Base-by-base conservation (phyloP, 2,888 invertebrate genomes). In the Melipona bicolor region DNA sequence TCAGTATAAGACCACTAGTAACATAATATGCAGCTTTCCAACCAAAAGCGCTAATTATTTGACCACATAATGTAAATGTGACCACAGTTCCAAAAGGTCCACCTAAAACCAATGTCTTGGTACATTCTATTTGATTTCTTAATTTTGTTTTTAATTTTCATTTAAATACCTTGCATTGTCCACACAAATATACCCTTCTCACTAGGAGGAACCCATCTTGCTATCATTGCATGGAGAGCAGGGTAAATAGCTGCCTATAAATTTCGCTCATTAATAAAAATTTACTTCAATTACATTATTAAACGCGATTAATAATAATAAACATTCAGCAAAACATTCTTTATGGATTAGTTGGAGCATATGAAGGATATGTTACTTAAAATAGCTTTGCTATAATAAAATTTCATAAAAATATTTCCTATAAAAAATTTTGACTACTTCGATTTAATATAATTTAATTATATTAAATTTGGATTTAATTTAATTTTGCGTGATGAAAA, bases 141-240 rank as follows among this genome's bases (percentile, higher is more conserved):
- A 36, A 21, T 65, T 71, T 50, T 6, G 1, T 62, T 56, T 59
- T 65, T 4, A 36, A 67, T 17, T 67, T 36, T 69, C 43, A 70
- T n/a, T 6, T 54, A 77, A 24, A 43, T 90, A 93, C 94, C 94
- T 90, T 93, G 93, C 94, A 97, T 95, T 3, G 97, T 96, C 90
- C 97, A 96, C 0, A 97, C 95, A 91, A 97, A 97, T 94, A 97
- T 97, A 68, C 97, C 97, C 91, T 97, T 97, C 92, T 97, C 97
- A 49, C 96, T 96, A 5, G 97, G 97, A 6, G 97, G 97, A 0
- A 97, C 96, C 97, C 97, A 97, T 91, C 96, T 95, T 2, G 97
- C 97, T 32, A 97, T 96, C 89, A 97, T 94, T 19, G 96, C 96
- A 88, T 97, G 97, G 6, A 96, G 94, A 13, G 96, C 95, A n/a